These are phyloP conservation scores for Drosophila pegasa DNA, from an alignment of 2,888 invertebrate species.

Conservation along the genomic window DNA sequence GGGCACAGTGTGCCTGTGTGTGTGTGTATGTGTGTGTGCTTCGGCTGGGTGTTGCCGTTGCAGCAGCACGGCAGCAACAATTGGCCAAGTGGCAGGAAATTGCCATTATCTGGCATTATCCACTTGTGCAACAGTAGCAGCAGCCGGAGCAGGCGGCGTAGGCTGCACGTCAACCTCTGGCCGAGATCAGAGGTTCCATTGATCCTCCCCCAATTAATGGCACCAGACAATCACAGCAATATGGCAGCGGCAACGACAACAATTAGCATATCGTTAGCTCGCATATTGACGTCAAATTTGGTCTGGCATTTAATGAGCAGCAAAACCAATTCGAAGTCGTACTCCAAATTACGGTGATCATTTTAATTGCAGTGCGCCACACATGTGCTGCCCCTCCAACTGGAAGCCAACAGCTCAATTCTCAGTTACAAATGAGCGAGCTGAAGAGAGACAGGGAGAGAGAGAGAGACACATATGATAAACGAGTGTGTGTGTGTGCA, in stretches of 20 bases:
- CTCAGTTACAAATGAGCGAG: slow-evolving; percentile 44
- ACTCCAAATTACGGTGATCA: slow-evolving; percentile 76
- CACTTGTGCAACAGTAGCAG: slow-evolving; percentile 74
- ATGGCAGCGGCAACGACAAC: slow-evolving; percentile 46
- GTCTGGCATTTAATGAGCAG: slow-evolving; percentile 57
- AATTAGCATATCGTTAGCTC: slow-evolving; percentile 78
- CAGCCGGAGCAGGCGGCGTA: slow-evolving; percentile 56
- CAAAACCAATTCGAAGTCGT: slow-evolving; percentile 58
- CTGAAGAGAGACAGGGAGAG: not conserved
- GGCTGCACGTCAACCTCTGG: slow-evolving; percentile 68
- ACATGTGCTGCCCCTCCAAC: slow-evolving; percentile 25
- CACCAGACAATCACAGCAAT: slow-evolving; percentile 24
- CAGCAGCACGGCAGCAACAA: slow-evolving; percentile 73
- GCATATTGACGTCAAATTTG: slow-evolving; percentile 80
- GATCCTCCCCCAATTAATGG: slow-evolving; percentile 79
- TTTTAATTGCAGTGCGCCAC: slow-evolving; percentile 81
- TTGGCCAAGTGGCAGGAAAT: slow-evolving; percentile 82
- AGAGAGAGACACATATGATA: slow-evolving; percentile 8
- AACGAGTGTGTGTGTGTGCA: slow-evolving; percentile 20
- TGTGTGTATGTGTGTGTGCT: slow-evolving; percentile 21
- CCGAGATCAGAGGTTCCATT: slow-evolving; percentile 72
- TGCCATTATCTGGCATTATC: slow-evolving; percentile 82
- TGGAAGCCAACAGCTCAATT: slow-evolving; percentile 25
- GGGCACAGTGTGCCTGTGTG: slow-evolving; percentile 44
- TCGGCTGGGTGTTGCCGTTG: slow-evolving; percentile 27